Evolutionary conservation across 2,888 invertebrate genomes (phyloP).

Genomic region (Galerucella nymphaeae): DNA sequence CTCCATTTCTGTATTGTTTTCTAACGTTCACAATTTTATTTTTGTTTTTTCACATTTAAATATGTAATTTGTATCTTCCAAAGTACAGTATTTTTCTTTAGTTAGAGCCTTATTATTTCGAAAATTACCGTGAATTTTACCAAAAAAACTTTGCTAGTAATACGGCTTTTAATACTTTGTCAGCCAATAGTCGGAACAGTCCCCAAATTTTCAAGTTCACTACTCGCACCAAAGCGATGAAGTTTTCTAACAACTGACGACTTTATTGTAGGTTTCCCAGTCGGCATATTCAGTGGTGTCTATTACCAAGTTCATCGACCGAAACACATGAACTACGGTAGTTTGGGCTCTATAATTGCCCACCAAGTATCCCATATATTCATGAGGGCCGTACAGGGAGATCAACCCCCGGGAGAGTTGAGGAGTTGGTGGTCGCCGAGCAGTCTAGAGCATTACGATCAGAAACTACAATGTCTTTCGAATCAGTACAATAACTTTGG

Average conservation of each 20-base stretch:
- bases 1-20: too few relatives aligned
- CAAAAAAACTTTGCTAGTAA: too few relatives aligned
- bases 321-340: slow-evolving; percentile 62
- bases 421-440: slow-evolving; percentile 90
- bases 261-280: slow-evolving; percentile 56
- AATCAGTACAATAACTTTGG: slow-evolving; percentile 91
- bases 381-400: slow-evolving; percentile 80
- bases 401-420: slow-evolving; percentile 80
- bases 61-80: too few relatives aligned
- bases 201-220: neutral
- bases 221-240: neutral
- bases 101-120: too few relatives aligned
- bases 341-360: slow-evolving; percentile 59
- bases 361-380: slow-evolving; percentile 61
- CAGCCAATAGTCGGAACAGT: too few relatives aligned
- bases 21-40: too few relatives aligned
- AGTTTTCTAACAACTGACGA: slow-evolving; percentile 11
- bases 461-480: slow-evolving; percentile 88
- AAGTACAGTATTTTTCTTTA: too few relatives aligned
- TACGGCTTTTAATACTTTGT: too few relatives aligned
- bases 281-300: slow-evolving; percentile 59
- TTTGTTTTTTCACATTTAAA: too few relatives aligned
- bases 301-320: slow-evolving; percentile 59
- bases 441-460: slow-evolving; percentile 83
- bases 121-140: too few relatives aligned